Percentiles rank a stretch among this genome's conserved stretches.
These are phyloP conservation scores for Potamarius usumacintae DNA, from an alignment of 2,113 vertebrate species.

Conservation along the genomic window DNA sequence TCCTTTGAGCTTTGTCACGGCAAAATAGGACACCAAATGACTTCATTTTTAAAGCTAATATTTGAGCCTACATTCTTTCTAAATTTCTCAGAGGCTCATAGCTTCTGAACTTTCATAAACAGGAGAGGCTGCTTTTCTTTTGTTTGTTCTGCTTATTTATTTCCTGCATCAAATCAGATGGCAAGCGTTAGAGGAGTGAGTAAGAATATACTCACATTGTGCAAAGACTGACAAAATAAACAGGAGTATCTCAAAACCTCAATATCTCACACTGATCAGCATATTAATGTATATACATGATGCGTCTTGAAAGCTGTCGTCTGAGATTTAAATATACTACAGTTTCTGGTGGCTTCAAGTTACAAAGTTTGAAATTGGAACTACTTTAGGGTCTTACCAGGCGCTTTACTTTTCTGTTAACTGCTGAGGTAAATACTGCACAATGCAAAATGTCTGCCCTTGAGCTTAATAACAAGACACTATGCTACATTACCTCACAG, in stretches of 20 bases:
- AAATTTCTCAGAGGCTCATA: not conserved
- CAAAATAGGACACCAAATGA: not conserved
- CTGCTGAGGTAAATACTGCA: conserved; percentile 64
- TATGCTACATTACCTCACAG: conserved; percentile 75
- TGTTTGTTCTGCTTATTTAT: conserved; percentile 57
- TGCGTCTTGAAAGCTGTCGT: not conserved
- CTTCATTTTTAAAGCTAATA: not conserved
- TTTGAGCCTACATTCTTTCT: not conserved
- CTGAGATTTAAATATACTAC: not conserved
- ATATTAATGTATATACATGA: not conserved
- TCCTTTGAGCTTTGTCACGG: not conserved
- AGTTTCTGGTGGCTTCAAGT: not conserved
- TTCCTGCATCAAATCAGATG: conserved; percentile 63
- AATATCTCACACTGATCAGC: conserved; percentile 23
- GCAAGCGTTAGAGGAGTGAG: conserved; percentile 58
- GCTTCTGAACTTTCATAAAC: conserved; percentile 31
- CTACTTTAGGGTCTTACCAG: not conserved
- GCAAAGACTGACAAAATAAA: conserved; percentile 54
- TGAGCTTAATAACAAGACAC: conserved; percentile 73
- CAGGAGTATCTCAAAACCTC: conserved; percentile 56
- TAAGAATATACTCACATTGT: conserved; percentile 42
- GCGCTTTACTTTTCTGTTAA: conserved; percentile 14
- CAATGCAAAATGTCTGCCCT: conserved; percentile 70
- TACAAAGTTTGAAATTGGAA: not conserved
- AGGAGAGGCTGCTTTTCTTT: conserved; percentile 41